Conservation (phyloP, 2,888 invertebrate species). For the Napeogenes sylphis region DNA sequence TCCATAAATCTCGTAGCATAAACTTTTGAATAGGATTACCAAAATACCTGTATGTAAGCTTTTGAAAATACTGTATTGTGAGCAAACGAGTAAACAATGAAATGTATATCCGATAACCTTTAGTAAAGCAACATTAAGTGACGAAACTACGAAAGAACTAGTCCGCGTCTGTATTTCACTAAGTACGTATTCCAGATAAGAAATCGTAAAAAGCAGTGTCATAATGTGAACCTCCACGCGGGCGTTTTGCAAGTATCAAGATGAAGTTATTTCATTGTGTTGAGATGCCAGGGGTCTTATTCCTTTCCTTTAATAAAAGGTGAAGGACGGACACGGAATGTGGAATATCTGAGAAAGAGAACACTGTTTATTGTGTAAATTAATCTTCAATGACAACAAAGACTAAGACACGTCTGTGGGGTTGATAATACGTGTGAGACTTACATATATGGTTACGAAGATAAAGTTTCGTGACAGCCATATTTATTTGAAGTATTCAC, state of each 20-base stretch:
- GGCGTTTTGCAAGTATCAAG: conserved; percentile 58
- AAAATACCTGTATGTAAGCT: conserved; percentile 2
- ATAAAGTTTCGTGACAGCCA: conserved; percentile 29
- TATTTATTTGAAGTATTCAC: conserved; percentile 29
- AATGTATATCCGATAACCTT: conserved; percentile 55
- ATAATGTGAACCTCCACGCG: conserved; percentile 47
- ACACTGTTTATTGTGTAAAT: conserved; percentile 51
- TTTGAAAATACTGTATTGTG: conserved; percentile 6
- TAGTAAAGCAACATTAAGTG: conserved; percentile 48
- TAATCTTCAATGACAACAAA: conserved; percentile 39
- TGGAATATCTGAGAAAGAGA: conserved; percentile 48
- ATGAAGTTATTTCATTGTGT: conserved; percentile 53
- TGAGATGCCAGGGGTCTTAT: conserved; percentile 52
- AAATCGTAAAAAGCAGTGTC: conserved; percentile 64
- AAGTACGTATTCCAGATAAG: conserved; percentile 62
- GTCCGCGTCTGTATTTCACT: conserved; percentile 61
- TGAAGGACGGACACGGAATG: conserved; percentile 63
- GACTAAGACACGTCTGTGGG: conserved; percentile 14
- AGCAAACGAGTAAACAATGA: conserved; percentile 5
- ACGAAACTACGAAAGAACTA: conserved; percentile 58
- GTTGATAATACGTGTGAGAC: not conserved
- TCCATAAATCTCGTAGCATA: conserved; percentile 1
- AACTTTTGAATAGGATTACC: conserved; percentile 7
- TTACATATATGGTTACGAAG: conserved; percentile 25
- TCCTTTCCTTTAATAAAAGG: conserved; percentile 64